These are phyloP conservation scores for Trididemnum clinides DNA, from an alignment of 23 tunicate species.

Conservation along the genomic window DNA sequence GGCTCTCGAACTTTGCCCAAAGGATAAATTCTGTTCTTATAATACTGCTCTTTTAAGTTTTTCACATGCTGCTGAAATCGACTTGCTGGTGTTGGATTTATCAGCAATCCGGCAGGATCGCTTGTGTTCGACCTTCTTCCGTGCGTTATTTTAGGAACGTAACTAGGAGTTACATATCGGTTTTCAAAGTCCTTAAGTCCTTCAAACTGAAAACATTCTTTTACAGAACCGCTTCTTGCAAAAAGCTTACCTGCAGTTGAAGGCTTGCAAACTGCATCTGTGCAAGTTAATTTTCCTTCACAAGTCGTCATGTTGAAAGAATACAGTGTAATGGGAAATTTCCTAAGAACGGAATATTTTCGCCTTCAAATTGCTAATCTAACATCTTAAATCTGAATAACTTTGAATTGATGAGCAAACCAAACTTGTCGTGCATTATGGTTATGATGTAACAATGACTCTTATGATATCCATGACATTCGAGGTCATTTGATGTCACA, in stretches of 20 bases:
- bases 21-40: constrained; percentile 34
- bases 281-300: background rate
- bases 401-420: no score
- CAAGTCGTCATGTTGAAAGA: background rate
- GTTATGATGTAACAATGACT: no score
- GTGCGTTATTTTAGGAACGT: constrained; percentile 29
- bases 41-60: constrained; percentile 40
- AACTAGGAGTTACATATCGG: background rate
- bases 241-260: constrained; percentile 61
- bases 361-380: no score
- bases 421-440: no score
- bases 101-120: constrained; percentile 18
- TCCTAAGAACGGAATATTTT: no score
- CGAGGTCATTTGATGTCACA: no score
- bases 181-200: background rate
- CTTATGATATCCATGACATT: no score
- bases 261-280: constrained; percentile 1
- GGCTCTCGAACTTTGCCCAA: constrained; percentile 19
- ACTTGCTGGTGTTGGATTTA: constrained; percentile 40
- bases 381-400: no score
- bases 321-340: background rate
- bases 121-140: constrained; percentile 36
- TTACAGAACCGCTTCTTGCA: constrained; percentile 62
- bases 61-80: constrained; percentile 36
- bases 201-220: constrained; percentile 41